Conservation (phyloP, 2,797 vertebrate genomes). For the Lateolabrax maculatus region DNA sequence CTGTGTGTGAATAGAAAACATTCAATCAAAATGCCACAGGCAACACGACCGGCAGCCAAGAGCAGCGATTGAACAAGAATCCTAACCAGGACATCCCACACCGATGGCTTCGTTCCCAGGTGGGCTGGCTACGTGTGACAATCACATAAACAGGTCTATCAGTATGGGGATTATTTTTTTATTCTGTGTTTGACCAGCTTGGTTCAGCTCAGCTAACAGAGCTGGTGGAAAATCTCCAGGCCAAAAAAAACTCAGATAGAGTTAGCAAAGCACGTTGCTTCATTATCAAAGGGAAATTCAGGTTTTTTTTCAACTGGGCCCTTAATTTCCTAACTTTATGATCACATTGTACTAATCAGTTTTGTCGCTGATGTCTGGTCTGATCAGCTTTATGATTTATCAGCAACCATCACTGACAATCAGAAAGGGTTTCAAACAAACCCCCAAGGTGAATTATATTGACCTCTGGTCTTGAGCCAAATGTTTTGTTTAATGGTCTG, state of each 20-base stretch:
- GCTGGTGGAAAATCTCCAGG: background rate
- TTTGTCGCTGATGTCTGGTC: background rate
- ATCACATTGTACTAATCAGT: background rate
- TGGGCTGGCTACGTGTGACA: slow-evolving; percentile 46
- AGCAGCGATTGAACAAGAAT: slow-evolving; percentile 68
- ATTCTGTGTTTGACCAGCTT: slow-evolving; percentile 40
- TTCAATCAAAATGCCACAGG: slow-evolving; percentile 76
- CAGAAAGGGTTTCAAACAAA: background rate
- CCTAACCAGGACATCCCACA: slow-evolving; percentile 57
- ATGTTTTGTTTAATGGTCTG: background rate
- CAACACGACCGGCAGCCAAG: slow-evolving; percentile 48
- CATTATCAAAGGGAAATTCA: background rate
- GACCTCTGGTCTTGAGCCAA: background rate
- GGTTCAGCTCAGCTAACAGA: slow-evolving; percentile 29
- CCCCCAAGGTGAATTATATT: too few relatives aligned
- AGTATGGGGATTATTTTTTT: background rate
- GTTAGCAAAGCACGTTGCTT: background rate
- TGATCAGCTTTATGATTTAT: too few relatives aligned
- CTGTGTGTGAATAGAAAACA: slow-evolving; percentile 69
- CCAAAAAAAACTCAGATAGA: background rate
- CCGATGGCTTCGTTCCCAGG: slow-evolving; percentile 52
- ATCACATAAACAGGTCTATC: slow-evolving; percentile 53
- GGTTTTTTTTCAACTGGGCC: too few relatives aligned
- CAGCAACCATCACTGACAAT: too few relatives aligned
- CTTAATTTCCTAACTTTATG: too few relatives aligned